Conservation (phyloP, 2,113 vertebrate species). For the Anseranas semipalmata region DNA sequence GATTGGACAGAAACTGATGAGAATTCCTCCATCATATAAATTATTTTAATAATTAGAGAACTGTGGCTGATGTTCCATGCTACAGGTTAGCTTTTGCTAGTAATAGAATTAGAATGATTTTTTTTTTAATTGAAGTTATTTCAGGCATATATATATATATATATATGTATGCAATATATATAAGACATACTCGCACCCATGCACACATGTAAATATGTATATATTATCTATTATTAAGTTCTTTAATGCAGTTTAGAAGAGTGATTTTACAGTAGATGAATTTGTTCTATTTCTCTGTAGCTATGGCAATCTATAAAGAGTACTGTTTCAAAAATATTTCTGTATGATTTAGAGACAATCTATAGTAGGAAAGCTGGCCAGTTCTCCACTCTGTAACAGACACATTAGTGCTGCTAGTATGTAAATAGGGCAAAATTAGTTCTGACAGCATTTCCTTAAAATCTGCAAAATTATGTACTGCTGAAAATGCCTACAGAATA, state of each 20-base stretch:
- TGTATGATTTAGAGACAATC: neutral
- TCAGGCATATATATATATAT: neutral
- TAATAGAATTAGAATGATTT: neutral
- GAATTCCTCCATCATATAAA: neutral
- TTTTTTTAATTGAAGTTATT: neutral
- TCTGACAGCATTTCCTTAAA: neutral
- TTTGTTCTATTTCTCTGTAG: neutral
- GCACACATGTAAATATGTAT: fast-evolving
- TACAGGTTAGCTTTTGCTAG: neutral
- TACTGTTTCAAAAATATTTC: neutral
- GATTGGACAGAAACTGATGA: neutral
- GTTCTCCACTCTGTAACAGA: neutral
- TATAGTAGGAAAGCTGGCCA: neutral
- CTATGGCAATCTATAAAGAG: neutral
- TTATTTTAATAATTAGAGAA: neutral
- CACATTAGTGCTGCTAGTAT: neutral
- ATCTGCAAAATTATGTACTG: neutral
- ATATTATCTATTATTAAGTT: neutral
- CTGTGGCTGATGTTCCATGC: neutral
- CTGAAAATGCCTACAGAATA: neutral
- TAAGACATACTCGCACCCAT: neutral
- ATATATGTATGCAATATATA: neutral
- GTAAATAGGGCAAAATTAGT: neutral
- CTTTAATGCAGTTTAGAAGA: neutral
- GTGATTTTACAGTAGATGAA: neutral